Evolutionary conservation across 30 jellyfish, hydroid and myxozoan species (phyloP), one percentile per base, ranked within the genome.

Genomic region (Nemopilema nomurai): DNA sequence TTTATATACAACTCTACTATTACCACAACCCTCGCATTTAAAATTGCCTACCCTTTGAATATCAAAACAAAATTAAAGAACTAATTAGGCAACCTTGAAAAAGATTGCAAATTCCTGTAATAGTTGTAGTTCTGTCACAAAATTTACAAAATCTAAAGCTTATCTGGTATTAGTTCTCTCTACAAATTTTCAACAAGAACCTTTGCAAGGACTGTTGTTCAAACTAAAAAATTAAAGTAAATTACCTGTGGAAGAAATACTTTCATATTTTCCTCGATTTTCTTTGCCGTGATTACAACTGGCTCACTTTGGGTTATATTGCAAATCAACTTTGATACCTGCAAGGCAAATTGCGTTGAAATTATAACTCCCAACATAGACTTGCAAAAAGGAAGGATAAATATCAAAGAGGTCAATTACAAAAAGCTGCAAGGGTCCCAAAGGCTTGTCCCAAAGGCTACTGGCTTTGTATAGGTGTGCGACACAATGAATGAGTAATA

Each of bases 181-280:
- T n/a, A n/a, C n/a, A 67, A 67, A 27, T 7, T n/a, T 7, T 17
- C 19, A 67, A 17, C 18, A 3, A 3, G 6, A n/a, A 20, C 17
- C 23, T 20, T 69, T 26, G 16, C 24, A 69, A 49, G 0, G 79
- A 41, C 4, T 23, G 28, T 1, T n/a, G 22, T 13, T 49, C 8
- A 21, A 19, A 63, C 19, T 0, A 17, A 27, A 0, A 71, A 30
- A 71, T 6, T 28, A 62, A 78, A 62, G 25, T 1, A 16, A 74
- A 30, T n/a, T 75, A 93, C 98, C 97, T 93, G 98, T 1, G 97
- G 97, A 16, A 93, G 87, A 76, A 93, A 83, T 32, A 65, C 21
- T 31, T 81, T 73, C 87, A 93, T 71, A 75, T 93, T 93, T 49
- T 93, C 98, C 51, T 93, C 98, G 21, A 93, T 84, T 70, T 86